These are phyloP conservation scores for Papilio protenor DNA, from an alignment of 2,888 invertebrate genomes.

Conservation along the genomic window DNA sequence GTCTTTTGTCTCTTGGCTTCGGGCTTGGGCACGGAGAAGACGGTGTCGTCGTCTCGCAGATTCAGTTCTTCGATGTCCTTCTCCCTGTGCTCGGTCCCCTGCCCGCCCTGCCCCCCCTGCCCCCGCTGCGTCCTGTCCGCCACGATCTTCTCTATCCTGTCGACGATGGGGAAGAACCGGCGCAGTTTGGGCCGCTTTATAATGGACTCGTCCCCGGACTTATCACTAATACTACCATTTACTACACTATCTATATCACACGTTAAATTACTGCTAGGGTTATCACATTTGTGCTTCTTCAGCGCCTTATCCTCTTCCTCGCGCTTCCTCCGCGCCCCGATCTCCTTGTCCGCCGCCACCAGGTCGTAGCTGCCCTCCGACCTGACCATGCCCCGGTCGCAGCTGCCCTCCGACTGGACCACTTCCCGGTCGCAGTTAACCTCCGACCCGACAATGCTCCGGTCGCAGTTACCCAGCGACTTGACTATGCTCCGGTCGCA, in stretches of 20 bases:
- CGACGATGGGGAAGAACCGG: slow-evolving; percentile 68
- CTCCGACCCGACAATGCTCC: no score
- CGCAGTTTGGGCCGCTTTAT: slow-evolving; percentile 76
- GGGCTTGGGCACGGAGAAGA: slow-evolving; percentile 64
- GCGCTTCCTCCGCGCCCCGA: slow-evolving; percentile 63
- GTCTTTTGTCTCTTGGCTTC: slow-evolving; percentile 74
- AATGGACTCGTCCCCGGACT: slow-evolving; percentile 57
- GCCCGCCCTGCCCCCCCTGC: slow-evolving; percentile 11
- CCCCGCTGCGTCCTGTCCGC: slow-evolving; percentile 60
- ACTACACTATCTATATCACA: slow-evolving; percentile 68
- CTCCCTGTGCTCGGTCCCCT: slow-evolving; percentile 52
- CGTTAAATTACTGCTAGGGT: slow-evolving; percentile 64
- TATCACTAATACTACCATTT: slow-evolving; percentile 55
- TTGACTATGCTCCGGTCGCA: background rate
- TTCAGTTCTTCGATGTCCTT: slow-evolving; percentile 72
- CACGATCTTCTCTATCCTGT: slow-evolving; percentile 70
- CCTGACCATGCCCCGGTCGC: slow-evolving; percentile 61
- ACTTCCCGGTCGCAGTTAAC: no score
- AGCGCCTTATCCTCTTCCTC: slow-evolving; percentile 66
- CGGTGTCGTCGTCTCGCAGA: slow-evolving; percentile 71
- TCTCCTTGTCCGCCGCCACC: slow-evolving; percentile 67
- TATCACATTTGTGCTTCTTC: slow-evolving; percentile 82
- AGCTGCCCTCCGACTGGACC: no score
- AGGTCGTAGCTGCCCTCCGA: slow-evolving; percentile 76
- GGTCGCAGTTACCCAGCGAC: slow-evolving; percentile 41